Evolutionary conservation across 2,113 vertebrate species (phyloP).

Genomic region (Dolichotis patagonum): DNA sequence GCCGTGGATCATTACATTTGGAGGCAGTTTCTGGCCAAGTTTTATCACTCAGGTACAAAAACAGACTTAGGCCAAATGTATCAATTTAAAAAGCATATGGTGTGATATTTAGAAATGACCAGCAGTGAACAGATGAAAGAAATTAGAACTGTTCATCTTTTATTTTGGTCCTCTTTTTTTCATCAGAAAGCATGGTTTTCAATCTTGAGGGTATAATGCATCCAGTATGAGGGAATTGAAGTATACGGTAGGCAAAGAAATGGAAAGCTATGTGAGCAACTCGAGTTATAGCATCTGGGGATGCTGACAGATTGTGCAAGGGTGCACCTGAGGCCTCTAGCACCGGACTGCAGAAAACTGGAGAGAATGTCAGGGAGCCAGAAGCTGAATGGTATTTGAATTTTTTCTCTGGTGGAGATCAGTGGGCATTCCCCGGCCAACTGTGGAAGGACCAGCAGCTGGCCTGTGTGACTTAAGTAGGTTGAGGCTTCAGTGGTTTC

Average conservation of each 20-base stretch:
- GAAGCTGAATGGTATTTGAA: neutral
- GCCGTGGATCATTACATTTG: neutral
- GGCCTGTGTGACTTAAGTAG: no score
- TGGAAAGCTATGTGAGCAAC: accelerated
- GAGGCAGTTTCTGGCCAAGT: neutral
- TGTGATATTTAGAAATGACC: neutral
- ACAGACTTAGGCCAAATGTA: neutral
- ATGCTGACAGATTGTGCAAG: neutral
- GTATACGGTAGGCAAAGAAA: neutral
- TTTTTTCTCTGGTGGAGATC: neutral
- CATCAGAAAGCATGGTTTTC: neutral
- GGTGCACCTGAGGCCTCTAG: neutral
- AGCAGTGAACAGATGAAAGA: neutral
- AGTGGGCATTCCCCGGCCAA: neutral
- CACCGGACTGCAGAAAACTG: neutral
- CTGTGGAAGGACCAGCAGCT: neutral
- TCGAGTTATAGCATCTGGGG: neutral
- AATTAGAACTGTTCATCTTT: neutral
- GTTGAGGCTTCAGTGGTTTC: neutral
- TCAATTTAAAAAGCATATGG: neutral
- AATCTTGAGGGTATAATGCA: neutral
- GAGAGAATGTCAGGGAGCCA: neutral
- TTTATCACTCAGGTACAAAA: neutral
- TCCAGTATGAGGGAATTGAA: neutral
- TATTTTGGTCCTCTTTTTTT: neutral